Percentiles rank a stretch among this genome's conserved stretches.
phyloP scores from a whole-genome alignment of 2,113 vertebrate genomes.

The Campylorhamphus procurvoides region DNA sequence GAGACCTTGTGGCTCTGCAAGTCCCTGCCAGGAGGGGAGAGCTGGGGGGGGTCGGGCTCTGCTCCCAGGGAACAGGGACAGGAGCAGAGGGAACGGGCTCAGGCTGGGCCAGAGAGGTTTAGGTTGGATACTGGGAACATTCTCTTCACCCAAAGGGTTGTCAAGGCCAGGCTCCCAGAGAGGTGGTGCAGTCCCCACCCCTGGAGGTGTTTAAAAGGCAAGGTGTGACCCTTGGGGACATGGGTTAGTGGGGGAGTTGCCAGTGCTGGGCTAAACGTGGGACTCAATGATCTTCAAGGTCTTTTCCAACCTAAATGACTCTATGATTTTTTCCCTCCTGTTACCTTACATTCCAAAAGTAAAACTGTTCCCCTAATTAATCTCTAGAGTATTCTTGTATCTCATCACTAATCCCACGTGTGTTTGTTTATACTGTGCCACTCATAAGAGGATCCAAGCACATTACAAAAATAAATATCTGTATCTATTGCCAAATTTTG shows the following conservation, averaged over 20 bases:
- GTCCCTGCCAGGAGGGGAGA: no score
- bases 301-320: background rate
- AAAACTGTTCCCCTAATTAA: background rate
- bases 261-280: background rate
- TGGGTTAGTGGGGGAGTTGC: background rate
- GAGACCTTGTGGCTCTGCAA: background rate
- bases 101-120: background rate
- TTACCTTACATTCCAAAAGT: background rate
- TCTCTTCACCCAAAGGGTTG: background rate
- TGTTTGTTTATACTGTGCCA: background rate
- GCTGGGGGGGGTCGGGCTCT: no score
- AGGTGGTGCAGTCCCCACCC: background rate
- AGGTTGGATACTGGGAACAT: background rate
- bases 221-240: background rate
- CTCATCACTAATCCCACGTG: background rate
- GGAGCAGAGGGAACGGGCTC: background rate
- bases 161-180: background rate
- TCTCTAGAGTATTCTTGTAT: background rate
- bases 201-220: background rate
- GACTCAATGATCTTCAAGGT: background rate
- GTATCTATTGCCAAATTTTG: background rate
- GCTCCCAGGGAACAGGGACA: background rate
- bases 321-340: background rate
- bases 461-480: background rate
- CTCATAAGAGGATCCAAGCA: background rate